Base-by-base conservation (phyloP, 2,113 vertebrate genomes). In the Pagrus major region DNA sequence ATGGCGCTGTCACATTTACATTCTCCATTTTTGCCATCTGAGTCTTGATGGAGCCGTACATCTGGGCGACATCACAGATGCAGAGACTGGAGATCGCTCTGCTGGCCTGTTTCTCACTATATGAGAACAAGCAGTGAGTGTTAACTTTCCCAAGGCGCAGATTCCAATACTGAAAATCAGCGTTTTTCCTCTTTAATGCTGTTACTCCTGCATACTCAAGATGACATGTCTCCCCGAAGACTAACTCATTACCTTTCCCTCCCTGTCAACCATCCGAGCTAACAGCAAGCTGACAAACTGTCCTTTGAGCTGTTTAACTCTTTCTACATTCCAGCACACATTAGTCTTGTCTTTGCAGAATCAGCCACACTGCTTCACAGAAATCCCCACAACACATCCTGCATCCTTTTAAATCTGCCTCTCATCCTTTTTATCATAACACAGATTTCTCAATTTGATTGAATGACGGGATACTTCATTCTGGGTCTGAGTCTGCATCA, bases 161-260 rank as follows among this genome's bases (percentile, higher is more conserved):
- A 56, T 64, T 59, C 44, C 29, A 80, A 75, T 51, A 60, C 66
- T 82, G 63, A 81, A 79, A 66, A 69, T 78, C 78, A 46, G 25
- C 29, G 0, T 60, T 71, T 81, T 49, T 42, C 6, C n/a, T 5
- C 33, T 76, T 86, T 72, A 61, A 58, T 79, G 67, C 23, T 42
- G 54, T 65, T 71, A 42, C 67, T 69, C 56, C 25, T 79, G 73
- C 76, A 83, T 23, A 66, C 69, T 81, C 41, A 33, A 65, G 81
- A 74, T 72, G 71, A 80, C 80, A 67, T 35, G 27, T 78, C 76
- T 86, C 80, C 81, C 79, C 0, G 18, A 52, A 81, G 79, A 88
- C 55, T 18, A 74, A 74, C 81, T 86, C 74, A 76, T 90, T 84
- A 87, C 68, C 72, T 88, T 75, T 59, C 39, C 29, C 73, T 78